Evolutionary conservation across 2,888 invertebrate species (phyloP), one percentile per base, ranked within the genome.

Genomic region (Leptinotarsa peninsularis): DNA sequence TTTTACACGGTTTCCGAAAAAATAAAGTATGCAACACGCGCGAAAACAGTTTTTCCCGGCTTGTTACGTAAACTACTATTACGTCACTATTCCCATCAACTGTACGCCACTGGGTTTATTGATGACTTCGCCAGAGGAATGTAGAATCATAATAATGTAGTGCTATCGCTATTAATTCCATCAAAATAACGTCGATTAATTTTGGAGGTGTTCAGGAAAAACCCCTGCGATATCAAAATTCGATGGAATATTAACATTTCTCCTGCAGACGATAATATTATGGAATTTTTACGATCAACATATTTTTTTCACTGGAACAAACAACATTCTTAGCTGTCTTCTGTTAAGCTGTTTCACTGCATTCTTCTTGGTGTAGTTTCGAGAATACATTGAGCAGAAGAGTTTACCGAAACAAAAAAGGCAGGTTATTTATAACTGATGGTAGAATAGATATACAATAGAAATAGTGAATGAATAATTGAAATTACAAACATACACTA

Each of bases 151-250:
- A 67, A 72, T 43, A 67, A 54, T 66, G 66, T 66, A 71, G 50
- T 63, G 49, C 50, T 63, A 27, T 33, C 50, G 63, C 54, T 52
- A 18, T 50, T 72, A 56, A 72, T 67, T 18, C 54, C 52, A 56
- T 72, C 33, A 43, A 63, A 43, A 43, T 43, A 43, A n/a, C 23
- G 52, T 66, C 54, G 63, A 71, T 5, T 50, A 56, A 50, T 56
- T 56, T 72, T 49, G 66, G 50, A 56, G 67, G 67, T 49, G 54
- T 72, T 72, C 60, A 43, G 72, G 72, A 72, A 72, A 72, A 63
- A 63, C 63, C 63, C 63, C 63, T 63, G 27, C 49, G 43, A 56
- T 17, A 27, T 66, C 23, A 33, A 56, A 67, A 49, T 72, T 43
- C 21, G 43, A 54, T 10, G 63, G 63, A 33, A 15, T 63, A 33